Base-by-base conservation (phyloP, 2,797 vertebrate genomes). In the Chelidonichthys spinosus region DNA sequence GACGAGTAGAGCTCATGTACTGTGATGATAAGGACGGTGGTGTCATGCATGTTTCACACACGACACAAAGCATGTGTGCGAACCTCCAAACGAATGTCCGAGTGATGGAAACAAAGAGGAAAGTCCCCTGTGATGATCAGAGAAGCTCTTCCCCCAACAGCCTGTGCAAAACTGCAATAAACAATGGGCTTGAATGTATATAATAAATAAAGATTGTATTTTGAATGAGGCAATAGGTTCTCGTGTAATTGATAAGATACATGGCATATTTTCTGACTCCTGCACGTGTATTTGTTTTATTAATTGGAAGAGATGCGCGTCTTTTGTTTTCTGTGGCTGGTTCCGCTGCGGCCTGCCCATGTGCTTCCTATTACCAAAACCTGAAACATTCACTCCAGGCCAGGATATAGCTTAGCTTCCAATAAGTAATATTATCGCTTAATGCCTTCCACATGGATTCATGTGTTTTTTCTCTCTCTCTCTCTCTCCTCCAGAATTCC, bases 401-500 rank as follows among this genome's bases (percentile, higher is more conserved):
- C 90, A 90, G 92, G 87, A 92, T 89, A 84, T 78, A 85, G 86
- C 90, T 93, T 90, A 90, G 90, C 90, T 84, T 91, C 90, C 92
- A 93, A 93, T 92, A 93, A 93, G 89, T 90, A 91, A 93, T 93
- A 93, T 93, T 91, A 92, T 93, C 87, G 72, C 88, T 74, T 95
- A 95, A 94, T 94, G 84, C 85, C 72, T 95, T 94, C 94, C 94
- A 95, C 87, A 92, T 94, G 94, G 79, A 88, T 79, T 93, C 83
- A 92, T 91, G 87, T 84, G 69, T 90, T 90, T 82, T 85, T 60
- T 83, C 55, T 86, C 68, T 74, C 9, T 78, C 37, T 74, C 74
- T 72, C 64, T 74, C 65, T 82, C 78, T 81, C 61, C 90, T 90
- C 87, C 95, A 99, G 98, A 99, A 99, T 92, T 99, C 98, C 52